A percentile compares a stretch with the other conserved stretches of the same genome.
These are phyloP conservation scores for Oedothorax gibbosus DNA, from an alignment of 1,140 invertebrate species.

Conservation along the genomic window DNA sequence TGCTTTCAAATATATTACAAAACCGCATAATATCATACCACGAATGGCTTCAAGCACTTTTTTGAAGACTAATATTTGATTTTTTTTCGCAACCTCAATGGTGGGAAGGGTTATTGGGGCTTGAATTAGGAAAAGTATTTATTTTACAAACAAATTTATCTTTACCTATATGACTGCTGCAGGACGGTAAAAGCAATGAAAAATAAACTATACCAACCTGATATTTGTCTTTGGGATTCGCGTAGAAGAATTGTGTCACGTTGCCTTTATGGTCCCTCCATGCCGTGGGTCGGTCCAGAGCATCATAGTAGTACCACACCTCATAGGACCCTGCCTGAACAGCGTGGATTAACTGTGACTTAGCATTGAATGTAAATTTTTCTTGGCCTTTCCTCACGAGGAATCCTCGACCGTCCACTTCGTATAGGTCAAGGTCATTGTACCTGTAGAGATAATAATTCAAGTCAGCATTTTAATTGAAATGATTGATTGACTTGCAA, in stretches of 20 bases:
- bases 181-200: background rate
- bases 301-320: constrained; percentile 93
- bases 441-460: background rate
- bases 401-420: constrained; percentile 89
- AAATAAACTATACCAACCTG: background rate
- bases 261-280: constrained; percentile 93
- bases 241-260: constrained; percentile 96
- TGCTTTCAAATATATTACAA: too few species aligned
- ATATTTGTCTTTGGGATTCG: constrained; percentile 85
- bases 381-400: constrained; percentile 94
- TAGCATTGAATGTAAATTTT: constrained; percentile 92
- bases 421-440: constrained; percentile 69
- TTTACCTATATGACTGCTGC: too few species aligned
- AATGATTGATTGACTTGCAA: too few species aligned
- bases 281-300: constrained; percentile 84
- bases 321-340: constrained; percentile 82
- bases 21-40: too few species aligned
- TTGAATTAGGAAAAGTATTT: too few species aligned
- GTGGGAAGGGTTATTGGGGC: too few species aligned
- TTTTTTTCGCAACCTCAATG: too few species aligned
- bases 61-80: too few species aligned
- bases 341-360: constrained; percentile 83
- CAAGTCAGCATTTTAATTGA: too few species aligned
- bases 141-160: too few species aligned
- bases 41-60: too few species aligned